Conservation (phyloP, 2,888 invertebrate genomes). For the Autographa gamma region DNA sequence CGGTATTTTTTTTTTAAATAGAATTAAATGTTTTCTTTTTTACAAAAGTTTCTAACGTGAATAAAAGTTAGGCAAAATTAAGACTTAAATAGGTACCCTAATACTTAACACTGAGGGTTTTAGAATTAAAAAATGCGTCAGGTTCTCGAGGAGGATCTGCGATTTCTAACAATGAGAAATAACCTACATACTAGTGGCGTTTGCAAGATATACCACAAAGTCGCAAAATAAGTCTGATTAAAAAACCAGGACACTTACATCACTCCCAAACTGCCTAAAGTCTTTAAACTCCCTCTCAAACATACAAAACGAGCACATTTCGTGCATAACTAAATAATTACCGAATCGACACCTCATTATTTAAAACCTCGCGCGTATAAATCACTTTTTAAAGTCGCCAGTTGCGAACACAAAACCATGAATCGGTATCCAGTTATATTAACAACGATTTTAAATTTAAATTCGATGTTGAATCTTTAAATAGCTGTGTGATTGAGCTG, state of each 20-base stretch:
- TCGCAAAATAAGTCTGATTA: no score
- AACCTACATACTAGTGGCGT: no score
- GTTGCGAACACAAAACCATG: slow-evolving; percentile 61
- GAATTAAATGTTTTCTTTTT: no score
- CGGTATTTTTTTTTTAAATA: no score
- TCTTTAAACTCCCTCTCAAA: neutral
- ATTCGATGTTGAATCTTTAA: slow-evolving; percentile 80
- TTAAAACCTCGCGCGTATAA: slow-evolving; percentile 35
- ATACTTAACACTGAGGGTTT: no score
- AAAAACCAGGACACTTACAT: neutral
- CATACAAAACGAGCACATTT: neutral
- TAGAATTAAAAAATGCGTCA: no score
- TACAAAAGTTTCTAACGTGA: no score
- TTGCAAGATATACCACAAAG: no score
- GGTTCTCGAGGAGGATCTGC: no score
- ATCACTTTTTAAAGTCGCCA: slow-evolving; percentile 48
- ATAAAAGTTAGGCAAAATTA: no score
- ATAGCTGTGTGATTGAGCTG: slow-evolving; percentile 70
- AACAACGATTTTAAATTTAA: slow-evolving; percentile 77
- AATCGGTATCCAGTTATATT: slow-evolving; percentile 68
- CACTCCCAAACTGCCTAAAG: neutral
- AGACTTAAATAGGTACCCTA: no score
- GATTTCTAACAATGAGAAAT: no score
- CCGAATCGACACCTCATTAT: slow-evolving; percentile 36
- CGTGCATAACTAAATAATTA: slow-evolving; percentile 5